A percentile compares a stretch with the other conserved stretches of the same genome.
phyloP scores from a whole-genome alignment of 2,888 invertebrate species.

The Gortyna flavago region DNA sequence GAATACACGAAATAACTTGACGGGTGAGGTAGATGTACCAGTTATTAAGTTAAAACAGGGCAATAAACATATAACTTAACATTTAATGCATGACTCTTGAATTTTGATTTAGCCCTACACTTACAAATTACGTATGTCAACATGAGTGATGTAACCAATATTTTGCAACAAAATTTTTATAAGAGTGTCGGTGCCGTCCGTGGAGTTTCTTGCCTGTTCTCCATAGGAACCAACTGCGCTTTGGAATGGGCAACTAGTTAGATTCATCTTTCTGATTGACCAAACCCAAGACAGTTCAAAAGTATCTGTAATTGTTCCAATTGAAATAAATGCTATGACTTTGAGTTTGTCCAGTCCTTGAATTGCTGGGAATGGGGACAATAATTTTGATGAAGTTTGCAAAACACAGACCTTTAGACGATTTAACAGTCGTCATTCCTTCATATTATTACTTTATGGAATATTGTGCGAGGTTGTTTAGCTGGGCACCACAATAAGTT shows the following conservation, averaged over 20 bases:
- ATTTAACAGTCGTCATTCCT: neutral
- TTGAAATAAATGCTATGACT: neutral
- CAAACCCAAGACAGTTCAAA: neutral
- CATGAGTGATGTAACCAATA: neutral
- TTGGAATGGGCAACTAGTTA: neutral
- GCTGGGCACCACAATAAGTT: neutral
- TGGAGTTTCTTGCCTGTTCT: neutral
- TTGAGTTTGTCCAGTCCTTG: neutral
- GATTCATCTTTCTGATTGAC: neutral
- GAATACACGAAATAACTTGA: constrained; percentile 57
- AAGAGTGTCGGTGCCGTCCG: neutral
- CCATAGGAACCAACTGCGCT: neutral
- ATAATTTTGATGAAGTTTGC: neutral
- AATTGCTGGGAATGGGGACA: neutral
- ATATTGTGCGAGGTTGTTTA: neutral
- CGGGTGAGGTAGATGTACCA: constrained; percentile 41
- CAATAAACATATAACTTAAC: neutral
- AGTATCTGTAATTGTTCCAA: neutral
- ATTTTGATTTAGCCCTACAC: neutral
- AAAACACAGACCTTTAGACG: neutral
- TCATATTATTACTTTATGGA: neutral
- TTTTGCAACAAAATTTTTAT: neutral
- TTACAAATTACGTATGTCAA: neutral
- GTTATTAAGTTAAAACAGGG: neutral
- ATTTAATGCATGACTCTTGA: neutral